Base-by-base conservation (phyloP, 2,888 invertebrate species). In the Acrobeloides nanus region DNA sequence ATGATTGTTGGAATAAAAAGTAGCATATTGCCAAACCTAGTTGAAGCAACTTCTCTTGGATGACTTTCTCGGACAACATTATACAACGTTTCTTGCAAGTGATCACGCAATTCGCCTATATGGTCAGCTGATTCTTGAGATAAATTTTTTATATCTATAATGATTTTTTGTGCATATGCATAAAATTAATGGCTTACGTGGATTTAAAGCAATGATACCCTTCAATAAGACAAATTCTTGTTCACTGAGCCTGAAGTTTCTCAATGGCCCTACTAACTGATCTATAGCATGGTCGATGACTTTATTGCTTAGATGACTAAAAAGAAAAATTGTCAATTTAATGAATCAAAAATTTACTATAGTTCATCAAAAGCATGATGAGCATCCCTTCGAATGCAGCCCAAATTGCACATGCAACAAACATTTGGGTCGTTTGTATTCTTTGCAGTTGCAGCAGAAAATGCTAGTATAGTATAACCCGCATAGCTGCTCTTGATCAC, bases 31-130 rank as follows among this genome's bases (percentile, higher is more conserved):
- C 71, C 71, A 43, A 71, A 71, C 26, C 71, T 48, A 23, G 65
- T 61, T 1, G 67, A 67, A 2, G 71, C 69, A 1, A 72, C 71
- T 50, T 70, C 71, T 48, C 72, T 72, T 1, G 71, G 71, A 53
- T 71, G 71, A n/a, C 65, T 67, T 41, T 69, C 71, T 1, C 71
- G 39, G 15, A 57, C 58, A 1, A 70, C 70, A 43, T 70, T 68
- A 41, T 69, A 69, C n/a, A 53, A 26, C 17, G 56, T 53, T 24
- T 55, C 55, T 42, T 62, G 71, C 18, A 72, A 58, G 8, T 68
- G 55, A 43, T 71, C 71, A 1, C 71, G 48, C 15, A 71, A 53
- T 41, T 71, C 69, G 33, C 66, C 69, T 12, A 71, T 61, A 5
- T 62, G 61, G 34, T 71, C 71, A 6, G 66, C 55, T 6, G 63